Evolutionary conservation across 2,797 vertebrate genomes (phyloP).

Genomic region (Merluccius polli): DNA sequence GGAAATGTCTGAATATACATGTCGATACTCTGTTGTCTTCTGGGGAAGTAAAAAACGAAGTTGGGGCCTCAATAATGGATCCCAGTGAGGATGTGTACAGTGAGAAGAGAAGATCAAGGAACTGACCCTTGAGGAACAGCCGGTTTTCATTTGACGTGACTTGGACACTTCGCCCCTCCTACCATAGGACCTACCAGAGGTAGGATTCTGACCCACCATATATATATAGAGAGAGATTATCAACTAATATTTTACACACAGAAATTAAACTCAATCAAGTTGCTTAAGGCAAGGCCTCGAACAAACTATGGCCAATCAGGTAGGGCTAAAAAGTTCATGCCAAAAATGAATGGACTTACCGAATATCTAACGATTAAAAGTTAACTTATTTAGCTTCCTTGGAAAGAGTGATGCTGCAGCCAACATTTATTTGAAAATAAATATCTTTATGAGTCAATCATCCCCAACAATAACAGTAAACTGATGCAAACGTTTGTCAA

Average conservation of each 20-base stretch:
- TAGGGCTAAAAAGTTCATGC: no score
- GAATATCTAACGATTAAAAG: not conserved
- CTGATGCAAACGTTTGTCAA: not conserved
- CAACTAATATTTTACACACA: not conserved
- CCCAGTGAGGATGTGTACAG: not conserved
- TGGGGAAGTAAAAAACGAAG: no score
- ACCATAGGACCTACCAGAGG: not conserved
- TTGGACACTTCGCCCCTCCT: not conserved
- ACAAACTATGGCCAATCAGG: no score
- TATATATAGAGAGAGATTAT: not conserved
- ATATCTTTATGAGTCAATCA: conserved; percentile 90
- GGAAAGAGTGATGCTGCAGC: conserved; percentile 11
- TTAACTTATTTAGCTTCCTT: not conserved
- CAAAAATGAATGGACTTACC: no score
- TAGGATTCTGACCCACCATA: no score
- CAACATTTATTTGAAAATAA: conserved; percentile 87
- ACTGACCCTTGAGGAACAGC: not conserved
- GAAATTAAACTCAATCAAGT: not conserved
- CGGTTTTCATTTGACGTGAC: no score
- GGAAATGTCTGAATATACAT: no score
- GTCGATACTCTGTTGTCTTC: no score
- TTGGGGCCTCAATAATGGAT: not conserved
- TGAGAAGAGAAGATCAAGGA: not conserved
- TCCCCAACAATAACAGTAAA: conserved; percentile 31
- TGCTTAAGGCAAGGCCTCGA: no score